Percentiles rank a stretch among this genome's conserved stretches.
Evolutionary conservation across 2,113 vertebrate species (phyloP).

Genomic region (Empidonax traillii): DNA sequence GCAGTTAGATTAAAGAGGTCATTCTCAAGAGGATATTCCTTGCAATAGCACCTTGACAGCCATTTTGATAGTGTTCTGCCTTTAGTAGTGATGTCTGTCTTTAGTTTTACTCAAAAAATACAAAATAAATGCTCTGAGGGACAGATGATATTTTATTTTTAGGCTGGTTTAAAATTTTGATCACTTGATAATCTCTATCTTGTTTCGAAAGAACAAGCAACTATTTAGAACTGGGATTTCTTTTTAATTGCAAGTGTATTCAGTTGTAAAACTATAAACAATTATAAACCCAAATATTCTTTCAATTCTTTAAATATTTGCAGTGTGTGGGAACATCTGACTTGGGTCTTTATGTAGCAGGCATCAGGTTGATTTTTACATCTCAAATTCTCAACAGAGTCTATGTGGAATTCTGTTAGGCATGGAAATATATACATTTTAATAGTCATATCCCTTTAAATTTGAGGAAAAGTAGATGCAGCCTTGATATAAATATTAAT

Average conservation of each 20-base stretch:
- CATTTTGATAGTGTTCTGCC: background rate
- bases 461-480: background rate
- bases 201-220: background rate
- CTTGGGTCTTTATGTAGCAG: background rate
- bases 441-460: background rate
- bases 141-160: background rate
- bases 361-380: background rate
- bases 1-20: background rate
- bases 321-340: background rate
- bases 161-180: background rate
- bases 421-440: background rate
- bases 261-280: background rate
- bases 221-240: background rate
- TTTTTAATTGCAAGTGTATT: background rate
- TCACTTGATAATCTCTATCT: background rate
- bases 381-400: background rate
- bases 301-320: background rate
- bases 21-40: background rate
- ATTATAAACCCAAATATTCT: background rate
- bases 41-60: background rate
- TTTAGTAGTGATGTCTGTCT: background rate
- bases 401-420: background rate
- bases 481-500: slow-evolving; percentile 31
- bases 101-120: background rate
- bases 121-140: background rate